Base-by-base conservation (phyloP, 2,797 vertebrate genomes). In the Megaceryle alcyon region DNA sequence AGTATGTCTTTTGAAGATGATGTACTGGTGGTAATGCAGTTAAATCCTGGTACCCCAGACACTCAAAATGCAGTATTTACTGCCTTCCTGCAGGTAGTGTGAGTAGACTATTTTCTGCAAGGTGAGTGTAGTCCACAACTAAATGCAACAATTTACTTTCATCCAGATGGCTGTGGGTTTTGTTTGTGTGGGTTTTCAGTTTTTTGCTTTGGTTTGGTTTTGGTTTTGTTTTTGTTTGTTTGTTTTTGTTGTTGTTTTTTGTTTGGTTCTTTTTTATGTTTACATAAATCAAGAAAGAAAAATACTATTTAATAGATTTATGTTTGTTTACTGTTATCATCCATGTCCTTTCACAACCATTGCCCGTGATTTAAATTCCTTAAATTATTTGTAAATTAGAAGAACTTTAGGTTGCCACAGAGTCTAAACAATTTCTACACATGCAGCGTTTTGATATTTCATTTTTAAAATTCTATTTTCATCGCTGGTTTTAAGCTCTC, bases 61-160 rank as follows among this genome's bases (percentile, higher is more conserved):
- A 23, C 37, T 44, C 39, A 20, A 54, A 82, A 43, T 15, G 9
- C 19, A 31, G 3, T 25, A 7, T 49, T 65, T 76, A 9, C 35
- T 90, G 54, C 41, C 37, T 72, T 76, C 59, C 35, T 59, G 14
- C 8, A 22, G 70, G 37, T 19, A 46, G 64, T 1, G 64, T 0
- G 25, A 80, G 41, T 10, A 16, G 19, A 65, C 41, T 33, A 31
- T 8, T 72, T 92, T 19, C 63, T 70, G 18, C 0, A 0, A 14
- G 48, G 14, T 28, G 37, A 28, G 18, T 20, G 20, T 54, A 43
- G 33, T 20, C 31, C 56, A 33, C 66, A 86, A 48, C 73, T 95
- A 57, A 79, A 41, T 15, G 6, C 21, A 35, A 35, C 28, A 10
- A 39, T 86, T 80, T 70, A 6, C 39, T 48, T 78, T n/a, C 7